phyloP scores from a whole-genome alignment of 2,113 vertebrate genomes.

The Pandion haliaetus region DNA sequence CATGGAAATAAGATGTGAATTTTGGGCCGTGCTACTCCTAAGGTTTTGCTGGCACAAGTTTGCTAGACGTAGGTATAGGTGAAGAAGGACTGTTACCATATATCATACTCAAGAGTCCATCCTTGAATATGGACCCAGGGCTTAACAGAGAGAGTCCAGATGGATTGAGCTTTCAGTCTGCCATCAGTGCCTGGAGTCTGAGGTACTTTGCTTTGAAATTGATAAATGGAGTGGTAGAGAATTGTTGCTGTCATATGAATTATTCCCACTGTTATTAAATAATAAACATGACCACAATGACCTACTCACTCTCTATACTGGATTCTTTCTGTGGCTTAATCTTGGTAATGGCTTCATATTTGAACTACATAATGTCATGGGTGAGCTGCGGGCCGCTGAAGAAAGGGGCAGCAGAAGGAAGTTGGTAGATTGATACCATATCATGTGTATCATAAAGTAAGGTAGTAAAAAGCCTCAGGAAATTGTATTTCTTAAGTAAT shows the following conservation, averaged over 20 bases:
- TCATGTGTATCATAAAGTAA: slow-evolving; percentile 21
- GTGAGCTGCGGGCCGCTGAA: not conserved
- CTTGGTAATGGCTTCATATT: slow-evolving; percentile 54
- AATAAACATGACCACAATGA: slow-evolving; percentile 46
- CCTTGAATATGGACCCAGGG: not conserved
- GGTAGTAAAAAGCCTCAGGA: slow-evolving; percentile 47
- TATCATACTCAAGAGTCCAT: not conserved
- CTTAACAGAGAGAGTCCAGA: not conserved
- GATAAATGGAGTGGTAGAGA: not conserved
- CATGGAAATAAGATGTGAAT: not conserved
- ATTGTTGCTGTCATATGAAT: slow-evolving; percentile 36
- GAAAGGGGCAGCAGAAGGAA: not conserved
- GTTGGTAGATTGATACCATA: not conserved
- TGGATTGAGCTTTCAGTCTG: not conserved
- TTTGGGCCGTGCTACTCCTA: not conserved
- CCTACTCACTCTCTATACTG: slow-evolving; percentile 18
- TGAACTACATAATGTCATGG: not conserved
- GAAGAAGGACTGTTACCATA: not conserved
- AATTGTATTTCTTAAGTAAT: slow-evolving; percentile 60
- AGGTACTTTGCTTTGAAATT: slow-evolving; percentile 5
- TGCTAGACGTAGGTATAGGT: not conserved
- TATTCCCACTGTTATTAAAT: slow-evolving; percentile 62
- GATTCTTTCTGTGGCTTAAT: slow-evolving; percentile 42
- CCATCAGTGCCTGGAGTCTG: not conserved
- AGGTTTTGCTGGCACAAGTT: not conserved